Base-by-base conservation (phyloP, 2,113 vertebrate species). In the Ariopsis seemanni region DNA sequence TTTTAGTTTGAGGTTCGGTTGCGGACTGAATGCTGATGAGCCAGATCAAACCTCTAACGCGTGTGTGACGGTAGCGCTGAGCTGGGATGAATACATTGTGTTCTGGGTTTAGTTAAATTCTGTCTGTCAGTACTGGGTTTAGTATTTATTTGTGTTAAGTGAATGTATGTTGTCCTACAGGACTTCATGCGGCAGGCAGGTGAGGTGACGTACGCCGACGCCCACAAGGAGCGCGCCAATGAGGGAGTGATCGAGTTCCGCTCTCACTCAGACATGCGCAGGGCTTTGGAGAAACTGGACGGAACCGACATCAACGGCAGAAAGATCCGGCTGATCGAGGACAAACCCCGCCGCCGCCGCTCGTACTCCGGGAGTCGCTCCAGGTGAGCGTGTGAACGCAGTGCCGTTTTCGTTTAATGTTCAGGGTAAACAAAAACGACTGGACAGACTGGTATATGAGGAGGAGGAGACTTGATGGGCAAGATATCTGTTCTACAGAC, bases 161-260 rank as follows among this genome's bases (percentile, higher is more conserved):
- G 27, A 18, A 11, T 18, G 17, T 4, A 3, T 74, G 42, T 50
- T 27, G 20, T 55, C 27, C 17, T 3, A 12, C 80, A 99, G 98
- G 98, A 99, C 94, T 99, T 99, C 89, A 99, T 99, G 98, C 96
- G 98, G 81, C 98, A 99, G 90, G 98, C 97, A 87, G 98, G 98
- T 65, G 98, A 99, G 91, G 98, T 99, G 50, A 99, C 98, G 2
- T 99, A 99, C 81, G 98, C 98, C 53, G 98, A 99, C 88, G 98
- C 98, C 87, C 98, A 99, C 92, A 99, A 99, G 93, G 97, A 99
- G 86, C 96, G 97, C n/a, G 97, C 97, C 75, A 99, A 99, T 2
- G 98, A 99, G 93, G 98, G 98, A 0, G 98, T 99, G 57, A 98
- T 99, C 1, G 98, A 99, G 93, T 99, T 99, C 91, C 95, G 97